Conservation (phyloP, 2,797 vertebrate genomes). For the Megalops cyprinoides region DNA sequence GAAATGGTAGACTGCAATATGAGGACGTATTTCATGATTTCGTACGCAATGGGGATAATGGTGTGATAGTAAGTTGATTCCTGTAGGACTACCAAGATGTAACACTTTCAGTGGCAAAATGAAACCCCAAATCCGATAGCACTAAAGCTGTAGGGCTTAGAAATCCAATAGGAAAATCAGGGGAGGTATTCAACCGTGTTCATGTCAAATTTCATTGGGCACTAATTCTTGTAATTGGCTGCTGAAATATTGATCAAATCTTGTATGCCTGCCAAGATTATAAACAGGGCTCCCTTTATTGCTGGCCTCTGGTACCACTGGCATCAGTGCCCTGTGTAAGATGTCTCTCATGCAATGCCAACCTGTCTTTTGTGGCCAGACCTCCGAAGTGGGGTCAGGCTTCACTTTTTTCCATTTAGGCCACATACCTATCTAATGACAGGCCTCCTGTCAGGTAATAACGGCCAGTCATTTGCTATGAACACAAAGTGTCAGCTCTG, state of each 20-base stretch:
- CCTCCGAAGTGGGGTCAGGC: neutral
- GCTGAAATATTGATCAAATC: conserved; percentile 69
- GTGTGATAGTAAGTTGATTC: neutral
- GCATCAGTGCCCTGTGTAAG: conserved; percentile 39
- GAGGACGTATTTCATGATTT: neutral
- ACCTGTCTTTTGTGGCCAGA: neutral
- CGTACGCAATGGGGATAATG: neutral
- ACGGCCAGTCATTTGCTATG: neutral
- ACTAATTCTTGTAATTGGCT: conserved; percentile 53
- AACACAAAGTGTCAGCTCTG: neutral
- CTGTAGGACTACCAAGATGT: neutral
- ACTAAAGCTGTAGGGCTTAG: neutral
- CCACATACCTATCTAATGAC: neutral
- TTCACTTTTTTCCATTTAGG: neutral
- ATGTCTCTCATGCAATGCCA: conserved; percentile 26
- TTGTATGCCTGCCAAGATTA: conserved; percentile 54
- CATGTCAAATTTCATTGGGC: conserved; percentile 41
- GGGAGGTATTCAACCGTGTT: conserved; percentile 1
- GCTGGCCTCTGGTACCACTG: conserved; percentile 33
- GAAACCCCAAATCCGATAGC: neutral
- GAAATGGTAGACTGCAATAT: too few relatives aligned
- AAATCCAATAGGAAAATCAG: conserved; percentile 16
- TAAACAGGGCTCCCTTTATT: neutral
- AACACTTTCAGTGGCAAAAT: neutral
- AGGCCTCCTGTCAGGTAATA: neutral